A percentile compares a stretch with the other conserved stretches of the same genome.
Conservation (phyloP, 2,113 vertebrate genomes). For the Dolichotis patagonum region DNA sequence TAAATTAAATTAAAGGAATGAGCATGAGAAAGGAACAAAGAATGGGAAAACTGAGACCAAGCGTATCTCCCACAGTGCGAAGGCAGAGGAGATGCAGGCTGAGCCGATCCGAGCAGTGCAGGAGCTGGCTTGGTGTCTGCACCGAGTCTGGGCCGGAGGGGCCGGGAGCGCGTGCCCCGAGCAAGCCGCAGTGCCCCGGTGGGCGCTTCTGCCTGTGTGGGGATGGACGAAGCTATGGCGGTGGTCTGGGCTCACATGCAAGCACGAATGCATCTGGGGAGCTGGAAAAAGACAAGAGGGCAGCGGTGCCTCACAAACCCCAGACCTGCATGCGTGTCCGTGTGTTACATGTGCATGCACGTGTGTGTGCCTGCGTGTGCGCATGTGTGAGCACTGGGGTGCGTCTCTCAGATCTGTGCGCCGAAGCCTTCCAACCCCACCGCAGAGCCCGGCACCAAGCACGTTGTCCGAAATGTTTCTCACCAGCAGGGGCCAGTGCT, state of each 20-base stretch:
- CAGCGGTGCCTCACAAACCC: accelerated
- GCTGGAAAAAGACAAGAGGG: too few species aligned
- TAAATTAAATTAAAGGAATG: neutral
- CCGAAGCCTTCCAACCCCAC: neutral
- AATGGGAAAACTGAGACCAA: too few species aligned
- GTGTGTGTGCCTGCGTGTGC: too few species aligned
- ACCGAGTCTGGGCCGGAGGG: too few species aligned
- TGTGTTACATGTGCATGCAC: accelerated
- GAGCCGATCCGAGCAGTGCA: neutral
- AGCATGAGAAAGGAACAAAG: neutral
- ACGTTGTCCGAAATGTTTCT: neutral
- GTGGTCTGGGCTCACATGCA: neutral
- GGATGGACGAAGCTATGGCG: accelerated
- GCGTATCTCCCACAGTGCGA: accelerated
- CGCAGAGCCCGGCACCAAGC: neutral
- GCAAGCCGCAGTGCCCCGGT: too few species aligned
- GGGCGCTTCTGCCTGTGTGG: accelerated
- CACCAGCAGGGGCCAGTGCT: neutral
- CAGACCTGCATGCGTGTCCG: accelerated
- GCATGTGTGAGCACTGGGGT: accelerated
- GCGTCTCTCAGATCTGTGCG: neutral
- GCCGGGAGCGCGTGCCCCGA: too few species aligned
- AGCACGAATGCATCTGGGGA: accelerated
- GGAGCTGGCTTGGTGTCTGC: too few species aligned
- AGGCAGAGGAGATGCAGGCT: accelerated